Evolutionary conservation across 2,797 vertebrate genomes (phyloP), one percentile per base, ranked within the genome.

Genomic region (Sebastes diploproa): DNA sequence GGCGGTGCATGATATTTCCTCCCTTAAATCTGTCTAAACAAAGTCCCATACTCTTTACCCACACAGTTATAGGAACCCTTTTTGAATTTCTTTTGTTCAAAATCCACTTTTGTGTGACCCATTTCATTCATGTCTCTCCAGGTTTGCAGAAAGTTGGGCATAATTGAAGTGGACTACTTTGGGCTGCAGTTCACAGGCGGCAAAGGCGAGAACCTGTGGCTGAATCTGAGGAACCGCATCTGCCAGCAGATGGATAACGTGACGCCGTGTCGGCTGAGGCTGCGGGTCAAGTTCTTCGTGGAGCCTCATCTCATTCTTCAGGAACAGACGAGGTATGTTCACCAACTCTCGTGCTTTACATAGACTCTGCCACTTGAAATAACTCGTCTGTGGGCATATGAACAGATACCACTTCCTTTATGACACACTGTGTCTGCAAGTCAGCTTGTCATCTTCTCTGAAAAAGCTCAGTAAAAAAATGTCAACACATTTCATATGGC

Each of bases 151-250:
- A 97, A 97, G 91, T 89, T 99, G 92, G 98, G 98, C 14, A 98
- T 99, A 86, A 99, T 99, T 88, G 98, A 99, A 92, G 97, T 96
- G 85, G 98, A 99, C 95, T 99, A 99, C 95, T 99, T 99, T 82
- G 98, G 98, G 83, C 96, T 99, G 88, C 98, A 99, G 90, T 99
- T 98, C 93, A 97, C 96, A 0, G 98, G 98, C 88, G 97, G 95
- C 92, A 99, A 99, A 96, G 98, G 98, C 14, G 98, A 99, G 89
- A 99, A 95, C 91, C 95, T 99, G 76, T 99, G 98, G 98, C 95
- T 99, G 89, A 99, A 99, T 95, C 95, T 99, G 94, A 97, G 98
- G 90, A 99, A 99, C 91, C 96, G 98, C 84, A 99, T 99, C 92
- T 97, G 97, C 42, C 98, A 99, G 92, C 98, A 99, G 95, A 97